Conservation (phyloP, 1,140 invertebrate species). For the Bombus breviceps region DNA sequence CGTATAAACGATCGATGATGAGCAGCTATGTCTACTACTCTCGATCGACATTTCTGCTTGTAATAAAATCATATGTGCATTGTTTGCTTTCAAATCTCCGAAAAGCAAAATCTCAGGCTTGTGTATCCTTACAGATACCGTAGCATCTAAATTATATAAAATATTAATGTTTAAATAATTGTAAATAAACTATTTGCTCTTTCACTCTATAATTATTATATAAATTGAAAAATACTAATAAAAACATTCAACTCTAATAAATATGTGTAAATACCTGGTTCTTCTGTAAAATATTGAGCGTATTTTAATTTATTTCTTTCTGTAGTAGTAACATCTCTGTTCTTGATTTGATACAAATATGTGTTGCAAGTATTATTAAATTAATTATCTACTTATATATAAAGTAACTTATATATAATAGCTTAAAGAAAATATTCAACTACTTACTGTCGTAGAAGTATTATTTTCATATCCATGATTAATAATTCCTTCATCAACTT, state of each 20-base stretch:
- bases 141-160: slow-evolving; percentile 40
- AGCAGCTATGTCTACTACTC: slow-evolving; percentile 87
- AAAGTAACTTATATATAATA: neutral
- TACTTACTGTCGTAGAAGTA: slow-evolving; percentile 67
- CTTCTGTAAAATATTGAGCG: slow-evolving; percentile 62
- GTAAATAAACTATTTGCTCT: neutral
- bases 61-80: slow-evolving; percentile 88
- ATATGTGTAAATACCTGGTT: slow-evolving; percentile 62
- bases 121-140: slow-evolving; percentile 87
- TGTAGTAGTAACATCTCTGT: slow-evolving; percentile 41
- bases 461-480: slow-evolving; percentile 88
- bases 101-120: slow-evolving; percentile 92
- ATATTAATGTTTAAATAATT: neutral
- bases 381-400: too few relatives aligned
- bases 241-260: neutral
- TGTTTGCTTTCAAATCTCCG: slow-evolving; percentile 86
- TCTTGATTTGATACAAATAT: slow-evolving; percentile 63
- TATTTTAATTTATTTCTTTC: slow-evolving; percentile 61
- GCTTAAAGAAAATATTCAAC: neutral
- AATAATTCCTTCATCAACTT: slow-evolving; percentile 85
- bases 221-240: neutral
- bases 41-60: slow-evolving; percentile 89
- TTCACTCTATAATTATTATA: neutral
- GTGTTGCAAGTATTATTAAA: neutral
- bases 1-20: slow-evolving; percentile 86